Base-by-base conservation (phyloP, 2,113 vertebrate genomes). In the Carassius carassius region DNA sequence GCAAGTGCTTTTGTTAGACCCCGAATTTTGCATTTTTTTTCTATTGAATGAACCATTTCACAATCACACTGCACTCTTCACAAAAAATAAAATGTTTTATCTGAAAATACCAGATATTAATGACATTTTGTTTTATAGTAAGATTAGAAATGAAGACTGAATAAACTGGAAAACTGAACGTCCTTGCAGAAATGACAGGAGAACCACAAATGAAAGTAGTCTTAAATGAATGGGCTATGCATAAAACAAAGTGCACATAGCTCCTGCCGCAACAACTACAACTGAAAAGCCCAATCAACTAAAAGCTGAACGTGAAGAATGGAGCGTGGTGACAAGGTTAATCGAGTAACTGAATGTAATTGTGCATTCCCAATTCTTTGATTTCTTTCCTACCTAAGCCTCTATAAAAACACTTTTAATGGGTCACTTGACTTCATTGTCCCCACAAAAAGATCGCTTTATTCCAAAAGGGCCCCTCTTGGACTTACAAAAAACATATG, bases 401-500 rank as follows among this genome's bases (percentile, higher is more conserved):
- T 73, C 13, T 70, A 69, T 83, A 32, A 67, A 85, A 83, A 41
- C 47, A 76, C 49, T 41, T 60, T 69, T 54, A 56, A 72, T 65
- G 73, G 78, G 72, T 83, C 75, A 75, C 54, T 76, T 78, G 63
- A 58, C 76, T 81, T 62, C 32, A 78, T 70, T 81, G 77, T 81
- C 25, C 23, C 67, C 54, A 13, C 49, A 82, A 54, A 75, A 51
- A 69, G 14, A 56, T 81, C 23, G 41, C 3, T 77, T 85, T 82
- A 65, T 83, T 78, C 49, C 84, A 82, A 78, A 89, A 73, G n/a
- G 51, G 63, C 13, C 65, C n/a, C 67, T 73, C 29, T 86, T 54
- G 69, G 70, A 86, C 41, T 84, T 84, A 78, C 54, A 51, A 81
- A 77, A 89, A 75, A 86, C 63, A 86, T 95, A 94, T 94, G 94